A percentile compares a stretch with the other conserved stretches of the same genome.
These are phyloP conservation scores for Oscheius sp. DNA, from an alignment of 1,140 invertebrate species.

Conservation along the genomic window DNA sequence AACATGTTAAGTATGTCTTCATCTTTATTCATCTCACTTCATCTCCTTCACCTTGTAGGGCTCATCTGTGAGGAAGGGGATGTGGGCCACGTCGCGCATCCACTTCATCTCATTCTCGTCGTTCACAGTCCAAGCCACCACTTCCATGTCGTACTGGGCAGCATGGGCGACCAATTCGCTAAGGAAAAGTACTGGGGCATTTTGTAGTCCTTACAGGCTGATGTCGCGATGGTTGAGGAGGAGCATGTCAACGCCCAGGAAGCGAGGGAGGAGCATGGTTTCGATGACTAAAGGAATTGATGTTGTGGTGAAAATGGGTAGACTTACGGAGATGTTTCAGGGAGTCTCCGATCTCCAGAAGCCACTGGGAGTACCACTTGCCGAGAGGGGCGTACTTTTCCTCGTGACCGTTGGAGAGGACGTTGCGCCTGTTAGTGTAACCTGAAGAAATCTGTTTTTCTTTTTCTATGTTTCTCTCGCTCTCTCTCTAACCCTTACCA, in stretches of 20 bases:
- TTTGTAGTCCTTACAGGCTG: background rate
- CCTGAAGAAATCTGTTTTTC: background rate
- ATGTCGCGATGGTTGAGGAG: conserved; percentile 11
- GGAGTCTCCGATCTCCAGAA: background rate
- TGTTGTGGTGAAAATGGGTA: no score
- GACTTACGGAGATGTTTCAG: background rate
- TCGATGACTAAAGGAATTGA: conserved; percentile 13
- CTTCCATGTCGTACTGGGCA: conserved; percentile 4
- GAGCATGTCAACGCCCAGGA: conserved; percentile 27
- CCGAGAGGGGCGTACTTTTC: background rate
- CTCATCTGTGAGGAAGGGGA: conserved; percentile 16
- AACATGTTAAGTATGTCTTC: no score
- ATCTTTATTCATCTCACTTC: background rate
- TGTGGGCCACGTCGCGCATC: conserved; percentile 2
- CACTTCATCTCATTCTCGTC: conserved; percentile 12
- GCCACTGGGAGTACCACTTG: background rate
- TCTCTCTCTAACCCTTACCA: no score
- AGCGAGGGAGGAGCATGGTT: conserved; percentile 9
- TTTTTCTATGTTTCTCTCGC: no score
- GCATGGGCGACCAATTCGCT: background rate
- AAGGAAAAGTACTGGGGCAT: conserved; percentile 10
- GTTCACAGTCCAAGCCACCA: conserved; percentile 28
- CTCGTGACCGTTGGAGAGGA: background rate
- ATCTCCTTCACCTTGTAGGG: background rate
- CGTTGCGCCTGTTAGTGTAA: background rate